Percentiles rank a stretch among this genome's conserved stretches.
Conservation (phyloP, 2,797 vertebrate genomes). For the Eulemur mongoz region DNA sequence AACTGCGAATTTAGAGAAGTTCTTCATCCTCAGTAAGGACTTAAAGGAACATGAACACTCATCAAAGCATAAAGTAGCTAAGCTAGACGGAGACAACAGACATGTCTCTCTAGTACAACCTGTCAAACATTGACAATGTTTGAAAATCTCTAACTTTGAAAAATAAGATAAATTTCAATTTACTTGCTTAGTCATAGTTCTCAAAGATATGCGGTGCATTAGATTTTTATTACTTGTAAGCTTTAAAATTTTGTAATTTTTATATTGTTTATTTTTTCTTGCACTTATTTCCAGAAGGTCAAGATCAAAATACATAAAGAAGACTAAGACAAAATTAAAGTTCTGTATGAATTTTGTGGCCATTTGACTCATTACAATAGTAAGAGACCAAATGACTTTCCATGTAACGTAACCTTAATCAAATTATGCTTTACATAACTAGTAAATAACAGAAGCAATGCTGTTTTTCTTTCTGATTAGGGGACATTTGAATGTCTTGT, state of each 20-base stretch:
- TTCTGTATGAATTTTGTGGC: background rate
- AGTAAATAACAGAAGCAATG: background rate
- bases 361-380: background rate
- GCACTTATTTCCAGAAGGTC: background rate
- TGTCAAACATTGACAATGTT: background rate
- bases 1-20: background rate
- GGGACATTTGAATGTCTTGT: background rate
- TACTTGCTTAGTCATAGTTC: background rate
- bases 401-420: background rate
- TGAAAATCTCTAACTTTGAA: background rate
- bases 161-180: background rate
- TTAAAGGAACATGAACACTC: background rate
- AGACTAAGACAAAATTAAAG: background rate
- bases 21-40: background rate
- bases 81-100: background rate
- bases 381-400: background rate
- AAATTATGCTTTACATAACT: background rate
- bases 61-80: background rate
- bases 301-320: background rate
- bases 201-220: background rate
- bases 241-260: background rate
- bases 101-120: background rate
- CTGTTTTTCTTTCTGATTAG: background rate
- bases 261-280: background rate
- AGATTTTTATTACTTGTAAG: background rate